Base-by-base conservation (phyloP, 2,113 vertebrate genomes). In the Cairina moschata region DNA sequence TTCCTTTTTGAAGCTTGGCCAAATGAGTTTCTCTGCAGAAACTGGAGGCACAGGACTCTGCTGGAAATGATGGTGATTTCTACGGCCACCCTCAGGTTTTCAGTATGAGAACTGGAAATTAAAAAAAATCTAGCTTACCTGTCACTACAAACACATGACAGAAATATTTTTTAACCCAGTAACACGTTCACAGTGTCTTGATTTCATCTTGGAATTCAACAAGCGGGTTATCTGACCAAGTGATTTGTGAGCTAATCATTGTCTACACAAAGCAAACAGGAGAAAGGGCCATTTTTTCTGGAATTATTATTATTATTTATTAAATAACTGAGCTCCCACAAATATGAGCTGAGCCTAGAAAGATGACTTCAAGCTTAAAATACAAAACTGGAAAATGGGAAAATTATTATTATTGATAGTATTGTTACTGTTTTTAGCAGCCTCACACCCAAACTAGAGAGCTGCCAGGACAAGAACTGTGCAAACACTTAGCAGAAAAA, bases 21-120 rank as follows among this genome's bases (percentile, higher is more conserved):
- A 93, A 84, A 88, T 29, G 34, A 88, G 32, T 84, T 95, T 86
- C 67, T 78, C 29, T 90, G 66, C 83, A 78, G 73, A 76, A 59
- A 50, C 14, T 83, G 73, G 32, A 82, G 42, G 73, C 31, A 5
- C 44, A 34, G 69, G 76, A 83, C 78, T 86, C n/a, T 71, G 68
- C 26, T 81, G 56, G 72, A 88, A 72, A 75, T 20, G 3, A 44
- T 6, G 25, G 22, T 4, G 6, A 55, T 91, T 90, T 60, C 48
- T 29, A 4, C 3, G 6, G 32, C 21, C 1, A 1, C 20, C 23
- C 20, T 90, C 38, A 65, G 65, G 32, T 20, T 91, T 69, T 67
- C 54, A 72, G 31, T 17, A 21, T 7, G 60, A 21, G 60, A 73
- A 50, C 21, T 48, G 44, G 14, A 4, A 8, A 58, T 36, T 36